A percentile compares a stretch with the other conserved stretches of the same genome.
phyloP scores from a whole-genome alignment of 35 echinoderm and acorn worm genomes.

The Lytechinus pictus region DNA sequence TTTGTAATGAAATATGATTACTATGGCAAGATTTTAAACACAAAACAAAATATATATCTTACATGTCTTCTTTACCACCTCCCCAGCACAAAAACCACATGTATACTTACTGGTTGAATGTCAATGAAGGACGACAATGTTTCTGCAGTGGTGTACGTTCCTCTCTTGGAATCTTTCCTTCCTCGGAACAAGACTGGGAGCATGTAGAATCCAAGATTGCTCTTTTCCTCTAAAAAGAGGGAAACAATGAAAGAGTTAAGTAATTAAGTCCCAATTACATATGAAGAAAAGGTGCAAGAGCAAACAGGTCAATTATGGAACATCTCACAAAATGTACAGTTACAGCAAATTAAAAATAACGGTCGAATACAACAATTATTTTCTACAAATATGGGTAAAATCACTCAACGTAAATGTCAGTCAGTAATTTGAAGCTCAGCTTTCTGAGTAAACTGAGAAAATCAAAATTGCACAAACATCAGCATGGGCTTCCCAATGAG shows the following conservation, averaged over 20 bases:
- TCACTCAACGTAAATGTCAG: too few relatives aligned
- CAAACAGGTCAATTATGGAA: background rate
- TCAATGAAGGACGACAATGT: conserved; percentile 15
- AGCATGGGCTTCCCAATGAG: too few relatives aligned
- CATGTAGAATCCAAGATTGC: background rate
- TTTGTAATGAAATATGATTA: background rate
- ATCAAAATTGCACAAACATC: background rate
- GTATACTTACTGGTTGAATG: background rate
- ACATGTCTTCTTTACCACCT: background rate
- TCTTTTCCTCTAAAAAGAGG: background rate
- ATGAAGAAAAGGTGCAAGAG: background rate
- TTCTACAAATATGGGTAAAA: too few relatives aligned
- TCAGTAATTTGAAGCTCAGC: too few relatives aligned
- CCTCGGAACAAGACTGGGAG: conserved; percentile 18
- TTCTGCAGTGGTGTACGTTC: conserved; percentile 20
- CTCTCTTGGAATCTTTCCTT: background rate
- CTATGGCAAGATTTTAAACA: background rate
- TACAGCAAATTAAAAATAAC: too few relatives aligned
- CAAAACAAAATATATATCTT: background rate
- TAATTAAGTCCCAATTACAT: background rate
- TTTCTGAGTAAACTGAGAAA: background rate
- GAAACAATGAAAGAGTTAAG: background rate
- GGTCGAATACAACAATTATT: too few relatives aligned
- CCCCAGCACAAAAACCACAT: background rate
- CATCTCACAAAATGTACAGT: too few relatives aligned